These are phyloP conservation scores for Pissodes strobi DNA, from an alignment of 1,140 invertebrate species.

Conservation along the genomic window DNA sequence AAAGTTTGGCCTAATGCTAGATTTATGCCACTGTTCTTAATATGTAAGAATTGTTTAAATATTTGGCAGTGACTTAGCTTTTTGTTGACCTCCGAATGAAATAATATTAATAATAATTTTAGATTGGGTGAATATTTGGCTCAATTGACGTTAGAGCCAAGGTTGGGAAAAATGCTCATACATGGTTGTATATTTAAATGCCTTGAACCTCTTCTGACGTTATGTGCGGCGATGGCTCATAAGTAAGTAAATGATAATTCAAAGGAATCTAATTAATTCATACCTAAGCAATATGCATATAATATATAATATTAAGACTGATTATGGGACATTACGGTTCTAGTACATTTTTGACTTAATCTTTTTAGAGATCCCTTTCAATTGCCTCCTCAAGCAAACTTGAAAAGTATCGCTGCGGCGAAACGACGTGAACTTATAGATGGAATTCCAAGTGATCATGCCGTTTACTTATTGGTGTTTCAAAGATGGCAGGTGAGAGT, in stretches of 20 bases:
- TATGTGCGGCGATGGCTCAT: conserved; percentile 84
- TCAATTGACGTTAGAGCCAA: conserved; percentile 89
- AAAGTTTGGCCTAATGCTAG: too few relatives aligned
- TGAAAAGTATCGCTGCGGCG: conserved; percentile 64
- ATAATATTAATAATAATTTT: too few relatives aligned
- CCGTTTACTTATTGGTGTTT: conserved; percentile 83
- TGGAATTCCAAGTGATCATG: conserved; percentile 87
- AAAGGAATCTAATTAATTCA: not conserved
- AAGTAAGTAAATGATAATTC: conserved; percentile 61
- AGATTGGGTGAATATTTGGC: conserved; percentile 71
- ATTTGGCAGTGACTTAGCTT: too few relatives aligned
- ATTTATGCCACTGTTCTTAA: too few relatives aligned
- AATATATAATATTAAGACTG: too few relatives aligned
- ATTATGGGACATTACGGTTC: too few relatives aligned
- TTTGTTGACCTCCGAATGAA: too few relatives aligned
- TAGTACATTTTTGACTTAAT: too few relatives aligned
- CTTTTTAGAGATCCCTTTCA: conserved; percentile 76
- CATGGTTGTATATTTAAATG: conserved; percentile 91
- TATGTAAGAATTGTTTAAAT: too few relatives aligned
- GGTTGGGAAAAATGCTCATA: conserved; percentile 89
- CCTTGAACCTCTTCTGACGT: conserved; percentile 91
- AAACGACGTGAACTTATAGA: conserved; percentile 74
- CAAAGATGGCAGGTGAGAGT: conserved; percentile 71
- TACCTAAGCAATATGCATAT: conserved; percentile 33
- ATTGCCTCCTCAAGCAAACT: conserved; percentile 69